phyloP scores from a whole-genome alignment of 2,888 invertebrate genomes.

The Drosophila affinis region DNA sequence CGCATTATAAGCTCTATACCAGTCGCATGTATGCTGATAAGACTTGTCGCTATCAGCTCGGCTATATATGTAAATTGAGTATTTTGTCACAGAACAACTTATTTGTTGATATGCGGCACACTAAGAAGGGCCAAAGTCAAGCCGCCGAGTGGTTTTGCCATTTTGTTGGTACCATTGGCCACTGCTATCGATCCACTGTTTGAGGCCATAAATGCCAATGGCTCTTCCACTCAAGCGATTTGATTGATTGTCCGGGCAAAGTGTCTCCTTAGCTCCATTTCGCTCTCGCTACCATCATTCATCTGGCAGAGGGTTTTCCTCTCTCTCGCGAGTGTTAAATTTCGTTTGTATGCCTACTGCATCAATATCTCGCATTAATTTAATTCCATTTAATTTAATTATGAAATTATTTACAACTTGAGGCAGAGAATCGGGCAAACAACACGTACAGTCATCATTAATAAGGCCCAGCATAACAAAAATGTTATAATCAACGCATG shows the following conservation, averaged over 20 bases:
- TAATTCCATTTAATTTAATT: conserved; percentile 58
- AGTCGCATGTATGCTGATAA: neutral
- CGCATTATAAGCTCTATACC: too few species aligned
- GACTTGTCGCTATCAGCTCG: too few species aligned
- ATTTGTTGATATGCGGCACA: too few species aligned
- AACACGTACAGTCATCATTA: conserved; percentile 57
- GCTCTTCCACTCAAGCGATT: conserved; percentile 48
- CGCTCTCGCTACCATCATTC: conserved; percentile 9
- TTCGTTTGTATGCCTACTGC: conserved; percentile 28
- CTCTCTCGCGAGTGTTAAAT: conserved; percentile 32
- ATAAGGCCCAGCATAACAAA: conserved; percentile 55
- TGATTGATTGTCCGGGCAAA: conserved; percentile 57
- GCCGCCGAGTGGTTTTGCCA: too few species aligned
- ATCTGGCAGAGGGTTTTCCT: conserved; percentile 33
- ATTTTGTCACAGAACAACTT: too few species aligned
- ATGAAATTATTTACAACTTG: conserved; percentile 56
- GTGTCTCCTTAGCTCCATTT: conserved; percentile 30
- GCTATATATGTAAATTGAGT: too few species aligned
- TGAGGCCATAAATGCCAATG: conserved; percentile 31
- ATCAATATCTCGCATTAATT: conserved; percentile 28
- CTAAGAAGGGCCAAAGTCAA: too few species aligned
- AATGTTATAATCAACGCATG: conserved; percentile 58
- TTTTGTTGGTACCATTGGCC: neutral
- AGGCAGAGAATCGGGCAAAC: conserved; percentile 2
- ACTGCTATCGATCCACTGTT: conserved; percentile 26